Evolutionary conservation across 2,113 vertebrate species (phyloP).

Genomic region (Tiliqua scincoides): DNA sequence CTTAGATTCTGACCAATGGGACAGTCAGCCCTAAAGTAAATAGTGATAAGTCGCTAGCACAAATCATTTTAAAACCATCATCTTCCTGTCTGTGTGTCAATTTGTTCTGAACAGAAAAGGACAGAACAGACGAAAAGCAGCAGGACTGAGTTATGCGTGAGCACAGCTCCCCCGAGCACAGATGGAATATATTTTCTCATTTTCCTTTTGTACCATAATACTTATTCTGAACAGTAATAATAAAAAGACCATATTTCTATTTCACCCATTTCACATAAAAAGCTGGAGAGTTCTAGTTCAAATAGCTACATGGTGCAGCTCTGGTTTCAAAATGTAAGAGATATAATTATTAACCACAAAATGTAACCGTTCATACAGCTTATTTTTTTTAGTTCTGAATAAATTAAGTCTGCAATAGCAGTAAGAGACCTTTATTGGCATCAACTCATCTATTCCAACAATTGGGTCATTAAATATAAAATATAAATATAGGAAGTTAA

Average conservation of each 20-base stretch:
- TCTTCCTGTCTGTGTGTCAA: constrained; percentile 71
- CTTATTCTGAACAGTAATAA: constrained; percentile 52
- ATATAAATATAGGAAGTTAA: no score
- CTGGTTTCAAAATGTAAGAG: neutral
- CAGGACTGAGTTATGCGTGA: constrained; percentile 74
- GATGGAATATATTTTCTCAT: constrained; percentile 75
- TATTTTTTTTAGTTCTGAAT: neutral
- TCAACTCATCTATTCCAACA: no score
- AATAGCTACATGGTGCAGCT: neutral
- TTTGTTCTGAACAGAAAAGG: constrained; percentile 74
- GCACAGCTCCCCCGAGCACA: constrained; percentile 71
- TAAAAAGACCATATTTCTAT: constrained; percentile 48
- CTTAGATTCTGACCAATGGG: constrained; percentile 37
- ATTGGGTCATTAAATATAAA: no score
- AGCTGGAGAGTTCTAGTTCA: constrained; percentile 27
- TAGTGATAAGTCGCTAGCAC: constrained; percentile 63
- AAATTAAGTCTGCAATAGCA: constrained; percentile 29
- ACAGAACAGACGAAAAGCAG: constrained; percentile 71
- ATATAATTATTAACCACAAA: neutral
- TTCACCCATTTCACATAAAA: constrained; percentile 37
- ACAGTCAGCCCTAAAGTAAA: constrained; percentile 58
- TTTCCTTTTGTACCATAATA: constrained; percentile 59
- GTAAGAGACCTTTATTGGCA: no score
- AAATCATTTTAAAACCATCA: constrained; percentile 67
- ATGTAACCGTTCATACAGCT: neutral